phyloP scores from a whole-genome alignment of 2,797 vertebrate genomes.

The Enteromius viviparus region DNA sequence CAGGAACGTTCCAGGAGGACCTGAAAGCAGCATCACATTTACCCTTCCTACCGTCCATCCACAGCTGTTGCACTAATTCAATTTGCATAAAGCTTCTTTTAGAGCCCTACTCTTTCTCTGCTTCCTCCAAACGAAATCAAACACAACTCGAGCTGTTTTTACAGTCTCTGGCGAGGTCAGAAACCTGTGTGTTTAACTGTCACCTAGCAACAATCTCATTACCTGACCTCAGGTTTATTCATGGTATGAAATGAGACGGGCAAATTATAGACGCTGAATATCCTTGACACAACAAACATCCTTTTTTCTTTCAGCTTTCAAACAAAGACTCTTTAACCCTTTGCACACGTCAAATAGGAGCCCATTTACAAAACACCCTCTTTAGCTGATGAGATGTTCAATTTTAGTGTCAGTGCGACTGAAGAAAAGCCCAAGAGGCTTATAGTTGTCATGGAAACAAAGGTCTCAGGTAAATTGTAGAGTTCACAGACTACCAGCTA shows the following conservation, averaged over 20 bases:
- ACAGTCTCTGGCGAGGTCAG: not conserved
- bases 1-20: not conserved
- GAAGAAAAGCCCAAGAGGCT: not conserved
- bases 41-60: not conserved
- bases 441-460: slow-evolving; percentile 37
- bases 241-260: slow-evolving; percentile 5
- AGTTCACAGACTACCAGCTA: not conserved
- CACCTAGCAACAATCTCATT: slow-evolving; percentile 43
- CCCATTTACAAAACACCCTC: not conserved
- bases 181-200: slow-evolving; percentile 31
- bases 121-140: not conserved
- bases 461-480: not conserved
- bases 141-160: not conserved
- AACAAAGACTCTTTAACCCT: slow-evolving; percentile 4
- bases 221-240: slow-evolving; percentile 20
- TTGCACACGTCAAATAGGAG: not conserved
- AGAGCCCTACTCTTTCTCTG: not conserved
- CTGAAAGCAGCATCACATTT: not conserved
- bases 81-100: not conserved
- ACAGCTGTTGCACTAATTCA: not conserved
- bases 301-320: not conserved
- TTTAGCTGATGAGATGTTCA: not conserved
- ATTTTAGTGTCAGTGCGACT: not conserved
- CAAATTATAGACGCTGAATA: slow-evolving; percentile 2
- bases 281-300: slow-evolving; percentile 14